These are phyloP conservation scores for Podarcis muralis DNA, from an alignment of 2,113 vertebrate species.

Conservation along the genomic window DNA sequence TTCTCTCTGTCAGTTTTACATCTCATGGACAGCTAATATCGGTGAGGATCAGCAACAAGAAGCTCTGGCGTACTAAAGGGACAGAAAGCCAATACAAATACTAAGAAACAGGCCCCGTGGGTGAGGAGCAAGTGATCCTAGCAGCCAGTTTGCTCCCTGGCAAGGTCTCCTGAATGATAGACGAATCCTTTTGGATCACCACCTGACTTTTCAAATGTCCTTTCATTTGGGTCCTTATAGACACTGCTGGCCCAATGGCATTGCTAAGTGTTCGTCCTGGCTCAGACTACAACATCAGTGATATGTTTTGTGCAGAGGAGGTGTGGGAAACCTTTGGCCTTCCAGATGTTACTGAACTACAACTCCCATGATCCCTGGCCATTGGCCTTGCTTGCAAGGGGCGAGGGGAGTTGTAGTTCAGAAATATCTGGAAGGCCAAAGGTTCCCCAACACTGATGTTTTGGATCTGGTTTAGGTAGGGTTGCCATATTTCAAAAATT, in stretches of 20 bases:
- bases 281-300: background rate
- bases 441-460: background rate
- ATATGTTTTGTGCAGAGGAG: background rate
- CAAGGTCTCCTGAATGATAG: background rate
- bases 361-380: too few relatives aligned
- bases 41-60: conserved; percentile 7
- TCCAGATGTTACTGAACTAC: too few relatives aligned
- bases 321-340: too few relatives aligned
- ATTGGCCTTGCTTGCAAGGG: too few relatives aligned
- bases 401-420: too few relatives aligned
- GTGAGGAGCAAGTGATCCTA: background rate
- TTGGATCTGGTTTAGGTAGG: background rate
- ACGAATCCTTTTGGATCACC: background rate
- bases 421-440: too few relatives aligned
- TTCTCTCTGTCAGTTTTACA: background rate
- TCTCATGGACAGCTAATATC: background rate
- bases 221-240: background rate
- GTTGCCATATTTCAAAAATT: too few relatives aligned
- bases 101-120: background rate
- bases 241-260: background rate
- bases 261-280: background rate
- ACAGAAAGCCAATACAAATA: background rate
- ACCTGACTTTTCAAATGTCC: conserved; percentile 13
- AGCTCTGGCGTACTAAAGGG: background rate
- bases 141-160: background rate